These are phyloP conservation scores for Microcebus tavaratra DNA, from an alignment of 2,113 vertebrate genomes.

Conservation along the genomic window DNA sequence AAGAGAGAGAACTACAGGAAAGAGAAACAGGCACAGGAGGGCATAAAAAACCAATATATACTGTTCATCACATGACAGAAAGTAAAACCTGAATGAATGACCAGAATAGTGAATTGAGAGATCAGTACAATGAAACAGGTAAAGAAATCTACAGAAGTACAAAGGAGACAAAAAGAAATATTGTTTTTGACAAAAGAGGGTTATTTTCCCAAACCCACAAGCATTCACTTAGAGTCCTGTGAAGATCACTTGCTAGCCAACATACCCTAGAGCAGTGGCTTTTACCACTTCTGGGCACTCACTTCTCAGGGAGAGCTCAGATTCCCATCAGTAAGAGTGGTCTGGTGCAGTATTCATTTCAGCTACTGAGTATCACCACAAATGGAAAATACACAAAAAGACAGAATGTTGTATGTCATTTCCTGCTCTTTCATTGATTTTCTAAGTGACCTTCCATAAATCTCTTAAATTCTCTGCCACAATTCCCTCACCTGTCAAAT, in stretches of 20 bases:
- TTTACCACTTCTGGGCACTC: background rate
- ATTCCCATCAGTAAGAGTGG: background rate
- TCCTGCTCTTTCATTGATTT: background rate
- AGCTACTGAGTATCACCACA: background rate
- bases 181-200: background rate
- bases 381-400: background rate
- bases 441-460: conserved; percentile 24
- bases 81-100: background rate
- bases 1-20: background rate
- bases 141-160: background rate
- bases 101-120: background rate
- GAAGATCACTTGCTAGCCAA: background rate
- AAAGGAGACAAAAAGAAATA: background rate
- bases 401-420: background rate
- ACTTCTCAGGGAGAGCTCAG: background rate
- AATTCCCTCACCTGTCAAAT: conserved; percentile 49
- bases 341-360: background rate
- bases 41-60: fast-evolving
- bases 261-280: background rate
- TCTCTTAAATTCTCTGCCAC: background rate
- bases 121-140: background rate
- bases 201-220: background rate
- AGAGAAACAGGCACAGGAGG: background rate
- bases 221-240: background rate
- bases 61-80: background rate